Evolutionary conservation across 2,888 invertebrate species (phyloP), one percentile per base, ranked within the genome.

Genomic region (Pristionchus exspectatus): DNA sequence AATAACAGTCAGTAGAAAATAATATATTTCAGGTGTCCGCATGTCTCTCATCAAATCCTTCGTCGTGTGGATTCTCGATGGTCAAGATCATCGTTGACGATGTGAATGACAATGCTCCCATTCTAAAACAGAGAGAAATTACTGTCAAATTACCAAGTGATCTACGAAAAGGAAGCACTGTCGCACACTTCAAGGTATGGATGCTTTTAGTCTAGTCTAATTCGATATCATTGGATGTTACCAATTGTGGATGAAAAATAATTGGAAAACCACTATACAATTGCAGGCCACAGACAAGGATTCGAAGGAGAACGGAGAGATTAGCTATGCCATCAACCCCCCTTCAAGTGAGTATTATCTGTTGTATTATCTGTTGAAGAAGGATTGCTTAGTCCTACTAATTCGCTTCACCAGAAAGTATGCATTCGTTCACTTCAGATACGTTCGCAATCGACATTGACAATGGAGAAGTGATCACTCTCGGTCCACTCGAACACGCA

Each of bases 81-180:
- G 90, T 90, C 33, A 84, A 69, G 30, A 85, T 92, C 66, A 72
- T 91, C 38, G 92, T 94, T 3, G 91, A 91, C 14, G 94, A 94
- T 89, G 90, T 91, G 44, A 94, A 94, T 89, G 94, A 94, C 90
- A 94, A 94, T 81, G 24, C 93, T 5, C 94, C 94, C 18, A 86
- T 89, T 10, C 93, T 94, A 66, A 69, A 90, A 21, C 90, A 92
- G 54, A 89, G 90, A 21, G 88, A 90, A 7, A 90, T 92, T 50
- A 90, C 91, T 38, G 90, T 93, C 2, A 93, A 92, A 16, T 91
- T 94, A 10, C 93, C 94, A 12, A 92, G 91, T 77, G 94, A 94
- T 66, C 90, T 94, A 12, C 91, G 93, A n/a, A 87, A 91, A 38
- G 93, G 93, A 63, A 91, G 93, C 2, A 92, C 92, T 30, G 89